Conservation (phyloP, 2,113 vertebrate genomes). For the Hucho hucho region DNA sequence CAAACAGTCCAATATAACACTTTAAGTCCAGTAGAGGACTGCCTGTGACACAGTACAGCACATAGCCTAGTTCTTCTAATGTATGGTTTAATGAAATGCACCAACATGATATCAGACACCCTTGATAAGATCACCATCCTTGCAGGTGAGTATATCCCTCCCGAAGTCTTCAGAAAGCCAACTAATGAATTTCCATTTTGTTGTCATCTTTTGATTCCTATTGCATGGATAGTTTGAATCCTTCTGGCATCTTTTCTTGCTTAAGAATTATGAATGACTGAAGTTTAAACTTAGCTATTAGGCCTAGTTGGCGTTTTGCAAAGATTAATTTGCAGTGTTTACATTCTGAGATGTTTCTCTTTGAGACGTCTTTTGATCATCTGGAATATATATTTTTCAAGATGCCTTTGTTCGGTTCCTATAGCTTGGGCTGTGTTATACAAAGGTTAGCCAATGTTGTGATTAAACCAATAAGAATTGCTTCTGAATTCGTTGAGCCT, state of each 20-base stretch:
- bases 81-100: slow-evolving; percentile 8
- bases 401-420: slow-evolving; percentile 60
- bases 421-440: slow-evolving; percentile 63
- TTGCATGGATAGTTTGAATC: background rate
- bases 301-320: slow-evolving; percentile 10
- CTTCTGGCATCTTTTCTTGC: slow-evolving; percentile 8
- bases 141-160: slow-evolving; percentile 11
- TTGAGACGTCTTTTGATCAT: slow-evolving; percentile 12
- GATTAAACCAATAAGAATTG: slow-evolving; percentile 66
- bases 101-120: slow-evolving; percentile 1
- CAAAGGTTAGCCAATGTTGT: slow-evolving; percentile 65
- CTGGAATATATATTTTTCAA: slow-evolving; percentile 47
- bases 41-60: background rate
- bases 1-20: background rate
- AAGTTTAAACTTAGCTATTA: background rate
- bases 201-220: background rate
- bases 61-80: slow-evolving; percentile 1
- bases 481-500: slow-evolving; percentile 70
- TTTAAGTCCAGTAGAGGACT: background rate
- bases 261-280: background rate
- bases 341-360: slow-evolving; percentile 22
- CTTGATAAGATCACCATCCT: slow-evolving; percentile 12
- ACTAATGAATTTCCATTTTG: slow-evolving; percentile 16
- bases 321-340: slow-evolving; percentile 7
- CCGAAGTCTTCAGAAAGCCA: slow-evolving; percentile 11